Evolutionary conservation across 2,888 invertebrate genomes (phyloP).

Genomic region (Protophormia terraenovae): DNA sequence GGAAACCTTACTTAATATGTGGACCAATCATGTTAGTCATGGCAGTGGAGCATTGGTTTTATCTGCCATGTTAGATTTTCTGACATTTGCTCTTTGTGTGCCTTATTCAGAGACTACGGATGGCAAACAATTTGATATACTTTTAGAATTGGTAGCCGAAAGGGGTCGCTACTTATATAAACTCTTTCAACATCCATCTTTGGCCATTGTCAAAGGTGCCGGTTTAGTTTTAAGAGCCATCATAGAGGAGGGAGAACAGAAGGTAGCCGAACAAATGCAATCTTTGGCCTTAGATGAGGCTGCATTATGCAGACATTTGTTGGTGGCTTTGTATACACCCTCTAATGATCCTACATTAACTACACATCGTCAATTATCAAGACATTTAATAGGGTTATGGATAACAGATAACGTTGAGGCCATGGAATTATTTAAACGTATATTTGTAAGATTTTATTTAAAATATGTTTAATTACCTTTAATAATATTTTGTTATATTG

Average conservation of each 20-base stretch:
- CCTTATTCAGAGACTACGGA: conserved; percentile 99
- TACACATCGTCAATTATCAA: conserved; percentile 94
- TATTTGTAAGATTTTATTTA: conserved; percentile 86
- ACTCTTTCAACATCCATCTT: conserved; percentile 92
- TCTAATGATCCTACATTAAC: conserved; percentile 90
- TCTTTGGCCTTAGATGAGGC: conserved; percentile 97
- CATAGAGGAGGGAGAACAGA: conserved; percentile 97
- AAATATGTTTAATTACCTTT: not conserved
- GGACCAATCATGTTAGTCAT: conserved; percentile 94
- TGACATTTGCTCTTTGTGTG: conserved; percentile 98
- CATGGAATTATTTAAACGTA: conserved; percentile 90
- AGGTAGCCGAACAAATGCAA: conserved; percentile 96
- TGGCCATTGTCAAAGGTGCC: conserved; percentile 99
- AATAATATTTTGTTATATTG: not conserved
- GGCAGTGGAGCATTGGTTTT: conserved; percentile 98
- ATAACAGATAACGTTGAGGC: conserved; percentile 96
- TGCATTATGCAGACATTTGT: conserved; percentile 94
- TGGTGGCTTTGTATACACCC: conserved; percentile 93
- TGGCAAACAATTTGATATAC: conserved; percentile 95
- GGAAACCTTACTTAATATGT: conserved; percentile 96
- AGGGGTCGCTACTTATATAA: conserved; percentile 95
- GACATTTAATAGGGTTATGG: conserved; percentile 98
- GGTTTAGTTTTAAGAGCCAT: conserved; percentile 98
- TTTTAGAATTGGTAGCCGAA: conserved; percentile 96
- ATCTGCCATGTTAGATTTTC: conserved; percentile 98